Evolutionary conservation across 2,113 vertebrate genomes (phyloP).

Genomic region (Oryzias celebensis): DNA sequence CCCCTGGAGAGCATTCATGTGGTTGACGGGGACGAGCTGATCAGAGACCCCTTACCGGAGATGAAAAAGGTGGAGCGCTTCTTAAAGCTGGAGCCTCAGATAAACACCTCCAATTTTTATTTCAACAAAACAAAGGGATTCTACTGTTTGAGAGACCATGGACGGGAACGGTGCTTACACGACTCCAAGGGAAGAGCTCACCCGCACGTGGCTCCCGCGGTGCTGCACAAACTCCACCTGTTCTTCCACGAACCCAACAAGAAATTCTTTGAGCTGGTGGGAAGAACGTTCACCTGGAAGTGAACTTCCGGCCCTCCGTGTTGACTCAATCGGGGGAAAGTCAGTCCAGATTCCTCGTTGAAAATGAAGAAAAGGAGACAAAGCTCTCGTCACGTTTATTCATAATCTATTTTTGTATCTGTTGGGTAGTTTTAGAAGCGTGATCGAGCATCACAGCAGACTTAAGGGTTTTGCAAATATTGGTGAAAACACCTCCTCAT

Average conservation of each 20-base stretch:
- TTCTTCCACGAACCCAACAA: slow-evolving; percentile 94
- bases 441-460: slow-evolving; percentile 41
- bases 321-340: background rate
- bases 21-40: slow-evolving; percentile 91
- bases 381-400: slow-evolving; percentile 82
- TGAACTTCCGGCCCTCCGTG: slow-evolving; percentile 52
- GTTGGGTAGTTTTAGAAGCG: slow-evolving; percentile 36
- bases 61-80: slow-evolving; percentile 92
- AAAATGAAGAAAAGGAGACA: slow-evolving; percentile 67
- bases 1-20: slow-evolving; percentile 85
- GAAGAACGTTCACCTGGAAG: slow-evolving; percentile 93
- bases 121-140: slow-evolving; percentile 98
- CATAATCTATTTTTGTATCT: slow-evolving; percentile 92
- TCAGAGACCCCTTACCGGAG: slow-evolving; percentile 91
- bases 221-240: slow-evolving; percentile 86
- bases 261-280: slow-evolving; percentile 92
- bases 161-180: slow-evolving; percentile 89
- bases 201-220: slow-evolving; percentile 82
- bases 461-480: slow-evolving; percentile 21
- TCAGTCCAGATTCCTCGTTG: slow-evolving; percentile 80
- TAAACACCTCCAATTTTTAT: slow-evolving; percentile 94
- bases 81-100: slow-evolving; percentile 86
- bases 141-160: slow-evolving; percentile 90
- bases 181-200: slow-evolving; percentile 94
- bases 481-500: slow-evolving; percentile 3